Base-by-base conservation (phyloP, 2,113 vertebrate species). In the Salvelinus namaycush region DNA sequence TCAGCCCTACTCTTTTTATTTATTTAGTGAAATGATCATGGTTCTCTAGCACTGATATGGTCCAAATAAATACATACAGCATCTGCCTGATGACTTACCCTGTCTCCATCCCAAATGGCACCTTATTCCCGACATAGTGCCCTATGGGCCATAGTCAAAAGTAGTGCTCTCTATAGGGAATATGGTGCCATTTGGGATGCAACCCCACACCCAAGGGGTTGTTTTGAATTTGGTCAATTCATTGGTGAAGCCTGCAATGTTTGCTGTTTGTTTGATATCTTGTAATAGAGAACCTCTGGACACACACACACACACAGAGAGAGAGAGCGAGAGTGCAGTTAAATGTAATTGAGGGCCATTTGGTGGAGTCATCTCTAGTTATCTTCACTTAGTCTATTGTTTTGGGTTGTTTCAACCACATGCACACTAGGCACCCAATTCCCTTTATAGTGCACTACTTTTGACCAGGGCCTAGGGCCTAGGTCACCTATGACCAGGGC, bases 1-100 rank as follows among this genome's bases (percentile, higher is more conserved):
- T 44, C 68, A 66, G 76, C 65, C 39, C 54, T 26, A 4, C 31
- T 34, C 68, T 82, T 85, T 80, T 76, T 78, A 80, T 88, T 87
- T 78, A 68, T 83, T 44, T 84, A 84, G 75, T 81, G 22, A 69
- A 75, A 76, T 86, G 73, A 39, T 72, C 68, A 73, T 24, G 60
- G 76, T 83, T 76, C 69, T 73, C 68, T 75, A 68, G 20, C 54
- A 78, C 68, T 73, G 66, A 0, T 57, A 29, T 3, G 68, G 76
- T 76, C 76, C 70, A 80, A 78, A 83, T 68, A 72, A 79, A 80
- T 81, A 68, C 66, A 79, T 79, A 68, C 68, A 77, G 80, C 68
- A 81, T 77, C 65, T 54, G 72, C 22, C 22, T 68, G 67, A 9
- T 57, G 74, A 81, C 49, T 75, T 67, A 75, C 34, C 8, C 39